Base-by-base conservation (phyloP, 2,888 invertebrate species). In the Andrena haemorrhoa region DNA sequence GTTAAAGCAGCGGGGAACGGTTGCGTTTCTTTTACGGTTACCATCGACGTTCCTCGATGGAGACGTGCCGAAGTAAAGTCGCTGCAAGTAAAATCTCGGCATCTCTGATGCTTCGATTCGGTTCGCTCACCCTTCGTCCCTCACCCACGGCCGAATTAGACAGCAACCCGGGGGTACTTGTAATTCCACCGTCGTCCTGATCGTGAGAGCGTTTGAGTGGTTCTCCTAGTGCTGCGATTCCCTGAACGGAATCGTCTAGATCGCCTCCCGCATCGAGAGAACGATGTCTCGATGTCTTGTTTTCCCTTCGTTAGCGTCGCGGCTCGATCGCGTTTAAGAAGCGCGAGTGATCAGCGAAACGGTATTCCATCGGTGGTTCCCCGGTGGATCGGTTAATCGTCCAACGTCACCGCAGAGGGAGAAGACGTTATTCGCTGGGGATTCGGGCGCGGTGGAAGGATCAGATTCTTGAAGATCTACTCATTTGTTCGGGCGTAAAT, bases 401-500 rank as follows among this genome's bases (percentile, higher is more conserved):
- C 26, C 70, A 2, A 31, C 61, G 31, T 41, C 47, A 8, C 41
- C 29, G n/a, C n/a, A 2, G 2, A 5, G 12, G 53, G 47, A 33
- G 10, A 26, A 61, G 31, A 53, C 51, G 66, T 73, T 65, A 47
- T 20, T 65, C 66, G 31, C 16, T 29, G 12, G 35, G 33, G 53
- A 66, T 71, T 65, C 20, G n/a, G 33, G 26, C 16, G 35, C 16
- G 20, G 12, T n/a, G 20, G 29, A 26, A 60, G 64, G 72, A 56
- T 73, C 69, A 20, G 73, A 56, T 76, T 75, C 63, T 23, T 49
- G 69, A 68, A 72, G 85, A 82, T 79, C 71, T 76, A 72, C 53
- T 70, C 66, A 60, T 73, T 73, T 61, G 75, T 73, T 69, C 58
- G 60, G 61, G 23, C 68, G 73, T 75, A 78, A 83, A 77, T 86